phyloP scores from a whole-genome alignment of 2,888 invertebrate genomes.

The Bibio marci region DNA sequence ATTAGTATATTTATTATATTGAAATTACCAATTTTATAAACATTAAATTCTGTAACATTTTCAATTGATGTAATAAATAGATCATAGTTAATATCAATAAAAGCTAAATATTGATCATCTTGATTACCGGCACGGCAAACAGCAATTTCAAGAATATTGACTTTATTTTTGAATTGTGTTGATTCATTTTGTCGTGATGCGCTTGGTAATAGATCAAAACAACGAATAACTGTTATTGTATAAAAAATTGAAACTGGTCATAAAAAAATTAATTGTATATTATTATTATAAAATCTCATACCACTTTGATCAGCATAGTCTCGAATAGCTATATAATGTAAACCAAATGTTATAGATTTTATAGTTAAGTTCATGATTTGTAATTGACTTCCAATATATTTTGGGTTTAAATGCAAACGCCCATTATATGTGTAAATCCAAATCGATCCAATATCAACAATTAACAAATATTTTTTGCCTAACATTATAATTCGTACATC shows the following conservation, averaged over 20 bases:
- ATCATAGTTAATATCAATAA: slow-evolving; percentile 80
- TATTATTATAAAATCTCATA: too few species aligned
- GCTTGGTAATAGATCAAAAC: slow-evolving; percentile 56
- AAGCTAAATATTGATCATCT: slow-evolving; percentile 64
- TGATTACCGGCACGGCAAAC: slow-evolving; percentile 70
- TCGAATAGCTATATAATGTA: slow-evolving; percentile 71
- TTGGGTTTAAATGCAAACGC: slow-evolving; percentile 64
- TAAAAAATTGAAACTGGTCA: too few species aligned
- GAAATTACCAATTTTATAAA: slow-evolving; percentile 21
- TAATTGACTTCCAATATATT: slow-evolving; percentile 68
- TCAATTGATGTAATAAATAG: slow-evolving; percentile 43
- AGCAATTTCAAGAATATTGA: slow-evolving; percentile 64
- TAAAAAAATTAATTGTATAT: too few species aligned
- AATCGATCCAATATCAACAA: slow-evolving; percentile 70
- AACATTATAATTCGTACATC: slow-evolving; percentile 25
- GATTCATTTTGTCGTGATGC: slow-evolving; percentile 41
- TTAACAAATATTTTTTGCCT: slow-evolving; percentile 42
- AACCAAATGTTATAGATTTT: slow-evolving; percentile 62
- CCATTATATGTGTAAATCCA: slow-evolving; percentile 91
- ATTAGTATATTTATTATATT: neutral
- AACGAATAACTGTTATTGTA: slow-evolving; percentile 57
- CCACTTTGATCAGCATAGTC: slow-evolving; percentile 73
- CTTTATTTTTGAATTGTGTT: slow-evolving; percentile 41
- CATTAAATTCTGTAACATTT: slow-evolving; percentile 5
- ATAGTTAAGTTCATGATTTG: slow-evolving; percentile 51